Percentiles rank a stretch among this genome's conserved stretches.
phyloP scores from a whole-genome alignment of 2,888 invertebrate species.

The Dasypolia templi region DNA sequence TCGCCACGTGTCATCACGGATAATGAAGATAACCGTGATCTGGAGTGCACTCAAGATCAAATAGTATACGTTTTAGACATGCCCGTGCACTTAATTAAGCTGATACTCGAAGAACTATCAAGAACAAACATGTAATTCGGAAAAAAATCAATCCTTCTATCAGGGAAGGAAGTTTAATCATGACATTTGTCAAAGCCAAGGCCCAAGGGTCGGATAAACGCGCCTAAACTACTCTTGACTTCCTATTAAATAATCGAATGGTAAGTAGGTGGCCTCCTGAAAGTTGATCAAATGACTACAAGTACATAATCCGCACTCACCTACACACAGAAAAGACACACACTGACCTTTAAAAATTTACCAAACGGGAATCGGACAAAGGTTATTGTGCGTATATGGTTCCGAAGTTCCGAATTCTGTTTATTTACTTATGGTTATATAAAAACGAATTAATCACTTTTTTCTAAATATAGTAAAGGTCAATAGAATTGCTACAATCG shows the following conservation, averaged over 20 bases:
- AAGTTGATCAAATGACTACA: slow-evolving; percentile 69
- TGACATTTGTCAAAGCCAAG: slow-evolving; percentile 59
- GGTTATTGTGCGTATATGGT: slow-evolving; percentile 14
- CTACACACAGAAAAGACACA: slow-evolving; percentile 59
- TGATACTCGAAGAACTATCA: slow-evolving; percentile 9
- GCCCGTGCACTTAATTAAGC: slow-evolving; percentile 27
- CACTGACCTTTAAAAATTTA: slow-evolving; percentile 64
- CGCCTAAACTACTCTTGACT: slow-evolving; percentile 50
- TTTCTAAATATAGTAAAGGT: slow-evolving; percentile 50
- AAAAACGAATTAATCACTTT: slow-evolving; percentile 30
- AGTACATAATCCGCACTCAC: slow-evolving; percentile 63
- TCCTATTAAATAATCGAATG: slow-evolving; percentile 52
- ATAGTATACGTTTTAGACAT: slow-evolving; percentile 29
- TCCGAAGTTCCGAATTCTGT: slow-evolving; percentile 11
- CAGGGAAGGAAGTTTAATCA: slow-evolving; percentile 49
- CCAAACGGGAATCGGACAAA: slow-evolving; percentile 41
- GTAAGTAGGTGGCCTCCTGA: slow-evolving; percentile 29
- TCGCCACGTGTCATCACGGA: slow-evolving; percentile 29
- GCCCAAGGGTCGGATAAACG: slow-evolving; percentile 33
- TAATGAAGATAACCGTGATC: slow-evolving; percentile 20
- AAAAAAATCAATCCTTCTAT: slow-evolving; percentile 36
- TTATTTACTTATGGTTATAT: slow-evolving; percentile 16
- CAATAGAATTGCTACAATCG: slow-evolving; percentile 20
- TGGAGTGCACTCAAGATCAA: slow-evolving; percentile 20
- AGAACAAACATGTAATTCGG: slow-evolving; percentile 19